These are phyloP conservation scores for Creontiades dilutus DNA, from an alignment of 2,888 invertebrate genomes.

Conservation along the genomic window DNA sequence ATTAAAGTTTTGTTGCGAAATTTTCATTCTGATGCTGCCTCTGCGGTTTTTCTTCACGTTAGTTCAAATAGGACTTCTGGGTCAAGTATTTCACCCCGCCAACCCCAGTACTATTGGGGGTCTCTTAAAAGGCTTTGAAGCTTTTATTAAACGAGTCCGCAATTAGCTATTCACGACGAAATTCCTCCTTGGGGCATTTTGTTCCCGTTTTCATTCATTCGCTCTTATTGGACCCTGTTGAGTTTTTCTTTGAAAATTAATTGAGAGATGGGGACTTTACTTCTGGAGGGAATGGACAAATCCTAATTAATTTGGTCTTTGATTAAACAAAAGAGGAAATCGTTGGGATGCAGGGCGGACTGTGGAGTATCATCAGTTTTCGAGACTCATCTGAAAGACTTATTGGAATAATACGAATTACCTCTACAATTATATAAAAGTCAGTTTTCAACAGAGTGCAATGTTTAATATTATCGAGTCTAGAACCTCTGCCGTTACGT, in stretches of 20 bases:
- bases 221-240: neutral
- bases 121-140: neutral
- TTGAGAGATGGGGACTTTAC: neutral
- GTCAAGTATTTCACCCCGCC: neutral
- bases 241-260: conserved; percentile 21
- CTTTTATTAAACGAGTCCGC: neutral
- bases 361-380: too few relatives aligned
- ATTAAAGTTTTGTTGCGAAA: conserved; percentile 30
- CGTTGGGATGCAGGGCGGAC: too few relatives aligned
- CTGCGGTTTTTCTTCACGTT: neutral
- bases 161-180: conserved; percentile 13
- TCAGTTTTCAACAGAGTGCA: too few relatives aligned
- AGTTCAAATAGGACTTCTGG: conserved; percentile 2
- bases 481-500: too few relatives aligned
- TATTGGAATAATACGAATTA: too few relatives aligned
- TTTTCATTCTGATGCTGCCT: neutral
- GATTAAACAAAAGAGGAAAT: neutral
- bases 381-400: too few relatives aligned
- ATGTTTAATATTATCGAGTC: too few relatives aligned
- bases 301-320: neutral
- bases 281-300: neutral
- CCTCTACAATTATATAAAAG: too few relatives aligned
- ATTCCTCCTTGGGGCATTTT: neutral
- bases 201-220: neutral
- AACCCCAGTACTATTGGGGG: neutral